Base-by-base conservation (phyloP, 2,113 vertebrate species). In the Nasalis larvatus region DNA sequence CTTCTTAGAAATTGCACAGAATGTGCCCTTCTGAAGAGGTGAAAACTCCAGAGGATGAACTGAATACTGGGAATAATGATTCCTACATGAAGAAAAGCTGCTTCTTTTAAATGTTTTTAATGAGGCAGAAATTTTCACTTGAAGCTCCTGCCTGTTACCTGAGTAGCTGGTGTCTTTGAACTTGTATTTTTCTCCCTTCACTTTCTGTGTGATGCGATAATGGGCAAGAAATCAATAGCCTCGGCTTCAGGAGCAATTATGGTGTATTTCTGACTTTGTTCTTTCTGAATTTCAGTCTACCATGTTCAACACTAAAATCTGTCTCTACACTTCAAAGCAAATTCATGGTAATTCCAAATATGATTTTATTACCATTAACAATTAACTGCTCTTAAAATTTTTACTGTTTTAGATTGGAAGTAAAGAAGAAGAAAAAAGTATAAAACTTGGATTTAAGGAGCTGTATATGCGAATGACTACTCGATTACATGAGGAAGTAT, bases 1-100 rank as follows among this genome's bases (percentile, higher is more conserved):
- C 93, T 97, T 97, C 86, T 98, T 97, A 96, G 95, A 98, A 97
- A 97, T 49, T 83, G 69, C 92, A 80, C 35, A 45, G 89, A 97
- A 84, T 32, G 63, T 30, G 32, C 37, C 60, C 76, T 95, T 73
- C 74, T 56, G 56, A 80, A 92, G 49, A 98, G 76, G 82, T 78
- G 86, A 77, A 89, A 93, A 97, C 92, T 95, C 89, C 78, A 76
- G 94, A 97, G 83, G 49, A 97, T 87, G 74, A 92, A 97, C 35
- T 97, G 93, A 91, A 78, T n/a, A 89, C 92, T 77, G 87, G 97
- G 80, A 97, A 92, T 89, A 95, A 93, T 66, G 80, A 96, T 96
- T 96, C 74, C 73, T 81, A 58, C 56, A 68, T 11, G 69, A 91
- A 89, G 89, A 96, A 71, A 97, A 97, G 60, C 78, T 96, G 56